Evolutionary conservation across 35 echinoderm and acorn worm species (phyloP).

Genomic region (Nesometra sesokonis): DNA sequence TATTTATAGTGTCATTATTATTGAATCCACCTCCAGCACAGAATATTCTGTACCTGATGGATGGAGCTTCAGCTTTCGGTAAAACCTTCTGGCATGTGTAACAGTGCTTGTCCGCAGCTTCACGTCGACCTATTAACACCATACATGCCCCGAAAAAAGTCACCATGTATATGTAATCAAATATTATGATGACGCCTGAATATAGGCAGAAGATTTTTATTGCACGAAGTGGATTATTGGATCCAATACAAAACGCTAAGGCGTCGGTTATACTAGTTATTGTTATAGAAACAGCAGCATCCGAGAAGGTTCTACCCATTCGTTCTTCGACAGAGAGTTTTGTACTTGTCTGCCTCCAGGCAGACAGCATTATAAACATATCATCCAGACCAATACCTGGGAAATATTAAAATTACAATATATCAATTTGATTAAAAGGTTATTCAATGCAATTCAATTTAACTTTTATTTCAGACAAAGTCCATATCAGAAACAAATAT

Average conservation of each 20-base stretch:
- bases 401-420: not conserved
- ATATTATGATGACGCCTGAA: slow-evolving; percentile 71
- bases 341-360: slow-evolving; percentile 74
- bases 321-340: slow-evolving; percentile 60
- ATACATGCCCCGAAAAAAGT: slow-evolving; percentile 96
- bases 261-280: slow-evolving; percentile 91
- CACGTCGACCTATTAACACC: slow-evolving; percentile 62
- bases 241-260: slow-evolving; percentile 81
- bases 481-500: no score
- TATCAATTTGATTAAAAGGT: no score
- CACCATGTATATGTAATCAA: slow-evolving; percentile 91
- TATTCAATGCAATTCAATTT: no score
- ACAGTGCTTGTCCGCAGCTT: slow-evolving; percentile 78
- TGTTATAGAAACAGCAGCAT: slow-evolving; percentile 90
- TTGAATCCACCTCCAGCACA: slow-evolving; percentile 76
- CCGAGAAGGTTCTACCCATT: slow-evolving; percentile 73
- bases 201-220: slow-evolving; percentile 81
- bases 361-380: slow-evolving; percentile 99
- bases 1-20: slow-evolving; percentile 16
- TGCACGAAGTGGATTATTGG: slow-evolving; percentile 52
- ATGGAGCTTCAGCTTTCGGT: slow-evolving; percentile 42
- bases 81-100: slow-evolving; percentile 76
- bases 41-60: slow-evolving; percentile 76
- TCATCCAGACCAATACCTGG: slow-evolving; percentile 97
- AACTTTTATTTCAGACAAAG: no score